Evolutionary conservation across 2,797 vertebrate genomes (phyloP), one percentile per base, ranked within the genome.

Genomic region (Chrosomus eos): DNA sequence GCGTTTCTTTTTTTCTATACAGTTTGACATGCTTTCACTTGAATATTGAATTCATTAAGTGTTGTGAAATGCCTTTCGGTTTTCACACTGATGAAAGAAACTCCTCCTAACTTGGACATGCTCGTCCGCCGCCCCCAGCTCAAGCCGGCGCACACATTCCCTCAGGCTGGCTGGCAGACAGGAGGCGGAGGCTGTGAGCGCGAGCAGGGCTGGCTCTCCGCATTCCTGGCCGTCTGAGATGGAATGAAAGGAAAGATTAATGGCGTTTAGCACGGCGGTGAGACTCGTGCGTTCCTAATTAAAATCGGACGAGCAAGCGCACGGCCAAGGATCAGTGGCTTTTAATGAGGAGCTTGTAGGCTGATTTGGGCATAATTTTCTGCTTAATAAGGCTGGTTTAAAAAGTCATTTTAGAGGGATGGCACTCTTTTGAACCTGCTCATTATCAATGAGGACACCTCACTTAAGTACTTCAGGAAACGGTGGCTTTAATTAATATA

Each of bases 361-460:
- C 95, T 97, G 97, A 97, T 97, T 96, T 97, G 95, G 94, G 95
- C 96, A 96, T 97, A 96, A 97, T 97, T 97, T 97, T 97, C 97
- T 97, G 96, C 96, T 96, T 97, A 97, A 97, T 97, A 96, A 96
- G 96, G 95, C 96, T 93, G 95, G 95, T 97, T 97, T 96, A 96
- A 96, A 97, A 96, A 96, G 96, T 96, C 95, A 95, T 97, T 96
- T 96, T 96, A 94, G 95, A 95, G 94, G 95, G 95, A 95, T 93
- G 93, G 94, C 94, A 95, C 94, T 95, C 95, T 94, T 96, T 96
- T 95, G 96, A 96, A 96, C 96, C 96, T 95, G 95, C 95, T 96
- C 95, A 96, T 97, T 97, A 96, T 95, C 96, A 95, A 95, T 94
- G 95, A 95, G 94, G 92, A 94, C 90, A 95, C 93, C 94, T 95